These are phyloP conservation scores for Pyrrhopygopsis socrates DNA, from an alignment of 2,888 invertebrate genomes.

Conservation along the genomic window DNA sequence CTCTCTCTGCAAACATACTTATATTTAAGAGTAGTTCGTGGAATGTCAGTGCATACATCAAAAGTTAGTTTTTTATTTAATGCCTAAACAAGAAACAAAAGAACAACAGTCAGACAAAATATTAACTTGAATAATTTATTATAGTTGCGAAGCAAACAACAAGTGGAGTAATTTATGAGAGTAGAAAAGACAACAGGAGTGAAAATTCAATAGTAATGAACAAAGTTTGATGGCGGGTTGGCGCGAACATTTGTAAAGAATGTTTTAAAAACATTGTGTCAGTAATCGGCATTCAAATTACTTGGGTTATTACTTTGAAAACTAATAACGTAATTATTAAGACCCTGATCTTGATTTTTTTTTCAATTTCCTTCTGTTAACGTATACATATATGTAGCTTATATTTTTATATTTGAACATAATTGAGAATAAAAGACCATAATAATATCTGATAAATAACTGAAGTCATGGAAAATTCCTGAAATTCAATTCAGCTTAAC, in stretches of 20 bases:
- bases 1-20: too few species aligned
- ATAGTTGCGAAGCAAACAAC: conserved; percentile 24
- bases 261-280: conserved; percentile 9
- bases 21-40: too few species aligned
- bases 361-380: neutral
- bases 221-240: conserved; percentile 41
- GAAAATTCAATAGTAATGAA: conserved; percentile 50
- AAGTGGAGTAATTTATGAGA: conserved; percentile 44
- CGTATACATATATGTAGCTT: too few species aligned
- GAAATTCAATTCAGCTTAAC: neutral
- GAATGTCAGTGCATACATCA: too few species aligned
- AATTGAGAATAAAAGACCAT: too few species aligned
- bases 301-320: too few species aligned
- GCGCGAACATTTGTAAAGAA: conserved; percentile 36
- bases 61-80: neutral
- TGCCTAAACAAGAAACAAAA: too few species aligned
- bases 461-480: neutral
- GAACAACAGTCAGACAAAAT: conserved; percentile 20
- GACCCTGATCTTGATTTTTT: too few species aligned
- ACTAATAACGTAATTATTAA: too few species aligned
- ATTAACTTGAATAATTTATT: conserved; percentile 39
- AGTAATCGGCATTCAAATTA: neutral
- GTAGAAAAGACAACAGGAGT: conserved; percentile 37
- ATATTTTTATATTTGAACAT: too few species aligned
- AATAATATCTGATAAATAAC: too few species aligned